Evolutionary conservation across 2,113 vertebrate species (phyloP), one percentile per base, ranked within the genome.

Genomic region (Pimephales promelas): DNA sequence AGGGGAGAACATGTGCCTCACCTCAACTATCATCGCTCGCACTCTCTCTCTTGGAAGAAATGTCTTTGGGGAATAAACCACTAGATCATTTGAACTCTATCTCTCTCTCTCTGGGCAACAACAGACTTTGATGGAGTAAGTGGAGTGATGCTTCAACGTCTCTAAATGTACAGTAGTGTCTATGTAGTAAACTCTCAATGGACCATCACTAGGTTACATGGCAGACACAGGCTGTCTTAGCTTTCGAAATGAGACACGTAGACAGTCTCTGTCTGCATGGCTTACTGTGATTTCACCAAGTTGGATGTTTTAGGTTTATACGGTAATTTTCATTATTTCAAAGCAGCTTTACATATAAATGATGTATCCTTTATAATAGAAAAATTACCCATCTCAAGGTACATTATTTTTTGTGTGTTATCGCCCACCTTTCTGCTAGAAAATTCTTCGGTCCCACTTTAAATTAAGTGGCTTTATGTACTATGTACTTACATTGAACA

Each of bases 11-110:
- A 75, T 36, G 18, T 28, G 6, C 5, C 43, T 40, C 28, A 47
- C n/a, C 11, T 78, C 24, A 75, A 10, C 40, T 26, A 28, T 75
- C n/a, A 77, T 45, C 10, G 40, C 26, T 68, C 20, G 1, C 34
- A 2, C 64, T 68, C 34, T 68, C 64, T 40, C 34, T n/a, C 34
- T 10, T 40, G 64, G 73, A 83, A 88, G 31, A 77, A 40, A 87
- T 77, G 72, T 70, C 61, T 47, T 16, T 5, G 81, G 83, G 57
- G 56, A 88, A 84, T 82, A 84, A 80, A 43, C 52, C 76, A 76
- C 74, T 83, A 86, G 66, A 90, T 88, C 86, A 83, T 77, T 83
- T 85, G 87, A 90, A 87, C 84, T 68, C 76, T 87, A 71, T 77
- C 47, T 54, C 31, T 22, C 31, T 68, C 64, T 68, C 31, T n/a